phyloP scores from a whole-genome alignment of 2,113 vertebrate genomes.

The Anser cygnoides region DNA sequence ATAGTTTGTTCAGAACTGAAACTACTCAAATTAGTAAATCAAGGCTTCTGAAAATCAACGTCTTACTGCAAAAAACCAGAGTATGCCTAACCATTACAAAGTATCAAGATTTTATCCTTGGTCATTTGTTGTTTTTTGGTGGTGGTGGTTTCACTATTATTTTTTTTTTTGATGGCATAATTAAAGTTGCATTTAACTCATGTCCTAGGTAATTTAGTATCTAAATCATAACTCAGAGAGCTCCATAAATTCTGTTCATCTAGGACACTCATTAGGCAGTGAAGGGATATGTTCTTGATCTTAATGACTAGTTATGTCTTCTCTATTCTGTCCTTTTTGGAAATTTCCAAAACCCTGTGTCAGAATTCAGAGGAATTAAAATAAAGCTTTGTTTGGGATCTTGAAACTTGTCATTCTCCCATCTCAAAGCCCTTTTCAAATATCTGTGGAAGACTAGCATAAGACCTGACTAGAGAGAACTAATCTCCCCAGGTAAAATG shows the following conservation, averaged over 20 bases:
- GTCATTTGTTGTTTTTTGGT: background rate
- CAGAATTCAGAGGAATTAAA: background rate
- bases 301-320: background rate
- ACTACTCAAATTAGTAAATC: background rate
- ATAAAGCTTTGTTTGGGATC: background rate
- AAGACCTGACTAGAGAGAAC: background rate
- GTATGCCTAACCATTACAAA: background rate
- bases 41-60: background rate
- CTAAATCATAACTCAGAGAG: background rate
- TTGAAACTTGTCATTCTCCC: background rate
- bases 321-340: background rate
- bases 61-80: background rate
- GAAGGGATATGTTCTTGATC: background rate
- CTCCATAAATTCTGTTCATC: background rate
- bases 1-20: background rate
- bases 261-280: background rate
- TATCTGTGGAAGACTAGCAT: background rate
- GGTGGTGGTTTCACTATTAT: too few species aligned
- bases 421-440: background rate
- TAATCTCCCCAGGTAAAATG: background rate
- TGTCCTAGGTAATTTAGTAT: background rate
- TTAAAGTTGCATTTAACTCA: background rate
- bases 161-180: background rate
- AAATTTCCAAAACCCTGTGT: background rate
- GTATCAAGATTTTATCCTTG: background rate